These are phyloP conservation scores for Caenorhabditis sp. DNA, from an alignment of 2,888 invertebrate species.

Conservation along the genomic window DNA sequence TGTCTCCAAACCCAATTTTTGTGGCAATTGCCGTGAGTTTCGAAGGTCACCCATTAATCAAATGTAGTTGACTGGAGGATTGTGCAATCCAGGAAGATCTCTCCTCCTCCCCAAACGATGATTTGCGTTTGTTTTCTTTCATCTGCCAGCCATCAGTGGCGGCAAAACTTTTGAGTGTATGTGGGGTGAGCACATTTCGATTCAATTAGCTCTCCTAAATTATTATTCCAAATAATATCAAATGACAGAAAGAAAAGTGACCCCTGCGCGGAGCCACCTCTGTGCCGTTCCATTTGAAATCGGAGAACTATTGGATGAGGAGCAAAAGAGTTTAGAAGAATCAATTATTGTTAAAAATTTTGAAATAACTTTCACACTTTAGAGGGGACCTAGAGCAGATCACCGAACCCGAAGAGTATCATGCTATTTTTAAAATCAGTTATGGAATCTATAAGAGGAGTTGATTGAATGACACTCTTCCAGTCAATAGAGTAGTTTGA, in stretches of 20 bases:
- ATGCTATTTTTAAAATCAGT: background rate
- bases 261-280: slow-evolving; percentile 16
- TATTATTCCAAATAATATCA: slow-evolving; percentile 52
- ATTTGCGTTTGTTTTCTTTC: background rate
- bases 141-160: background rate
- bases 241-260: slow-evolving; percentile 25
- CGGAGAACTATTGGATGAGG: slow-evolving; percentile 25
- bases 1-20: slow-evolving; percentile 25
- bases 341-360: slow-evolving; percentile 41
- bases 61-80: slow-evolving; percentile 33
- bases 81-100: slow-evolving; percentile 35
- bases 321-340: background rate
- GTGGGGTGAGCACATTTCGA: slow-evolving; percentile 1
- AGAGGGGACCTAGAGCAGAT: background rate
- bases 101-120: background rate
- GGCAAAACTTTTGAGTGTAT: slow-evolving; percentile 2
- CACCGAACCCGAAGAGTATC: no score
- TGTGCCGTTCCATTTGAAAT: slow-evolving; percentile 53
- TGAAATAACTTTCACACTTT: slow-evolving; percentile 1
- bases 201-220: slow-evolving; percentile 45
- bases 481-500: no score
- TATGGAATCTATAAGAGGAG: background rate
- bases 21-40: slow-evolving; percentile 44
- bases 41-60: slow-evolving; percentile 48
- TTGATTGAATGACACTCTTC: slow-evolving; percentile 3